Conservation (phyloP, 1,140 invertebrate species). For the Drosophila tristis region DNA sequence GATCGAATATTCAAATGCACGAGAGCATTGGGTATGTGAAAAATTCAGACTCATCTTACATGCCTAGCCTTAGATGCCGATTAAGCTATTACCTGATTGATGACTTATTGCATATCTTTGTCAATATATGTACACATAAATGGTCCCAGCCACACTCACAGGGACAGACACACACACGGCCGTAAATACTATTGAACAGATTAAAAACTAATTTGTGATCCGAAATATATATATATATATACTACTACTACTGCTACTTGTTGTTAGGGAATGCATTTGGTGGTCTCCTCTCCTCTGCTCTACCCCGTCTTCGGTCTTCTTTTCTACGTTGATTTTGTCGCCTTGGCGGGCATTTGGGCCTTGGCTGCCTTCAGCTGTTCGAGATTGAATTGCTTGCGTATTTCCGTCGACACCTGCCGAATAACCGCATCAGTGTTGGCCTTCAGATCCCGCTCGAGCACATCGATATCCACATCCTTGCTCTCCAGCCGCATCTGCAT, state of each 20-base stretch:
- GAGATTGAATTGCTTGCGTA: conserved; percentile 73
- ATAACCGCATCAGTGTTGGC: conserved; percentile 77
- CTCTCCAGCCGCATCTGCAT: conserved; percentile 82
- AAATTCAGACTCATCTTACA: conserved; percentile 4
- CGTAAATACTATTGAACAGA: conserved; percentile 22
- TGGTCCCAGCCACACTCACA: conserved; percentile 7
- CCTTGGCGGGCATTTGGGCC: conserved; percentile 65
- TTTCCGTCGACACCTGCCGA: conserved; percentile 71
- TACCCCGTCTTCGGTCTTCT: background rate
- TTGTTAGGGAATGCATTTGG: conserved; percentile 44
- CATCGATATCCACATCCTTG: conserved; percentile 78
- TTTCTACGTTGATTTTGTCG: conserved; percentile 55
- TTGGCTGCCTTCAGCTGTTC: conserved; percentile 75
- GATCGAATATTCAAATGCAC: too few species aligned
- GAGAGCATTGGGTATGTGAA: background rate
- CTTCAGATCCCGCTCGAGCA: conserved; percentile 73
- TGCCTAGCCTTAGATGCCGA: background rate
- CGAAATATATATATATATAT: conserved; percentile 18
- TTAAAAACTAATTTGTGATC: conserved; percentile 58
- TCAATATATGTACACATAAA: conserved; percentile 12
- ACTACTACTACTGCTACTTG: too few species aligned
- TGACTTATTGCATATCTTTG: conserved; percentile 18
- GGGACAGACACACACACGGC: conserved; percentile 5
- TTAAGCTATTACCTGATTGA: conserved; percentile 51
- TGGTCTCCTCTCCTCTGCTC: too few species aligned